Conservation (phyloP, 1,140 invertebrate species). For the Wiebesia pumilae region DNA sequence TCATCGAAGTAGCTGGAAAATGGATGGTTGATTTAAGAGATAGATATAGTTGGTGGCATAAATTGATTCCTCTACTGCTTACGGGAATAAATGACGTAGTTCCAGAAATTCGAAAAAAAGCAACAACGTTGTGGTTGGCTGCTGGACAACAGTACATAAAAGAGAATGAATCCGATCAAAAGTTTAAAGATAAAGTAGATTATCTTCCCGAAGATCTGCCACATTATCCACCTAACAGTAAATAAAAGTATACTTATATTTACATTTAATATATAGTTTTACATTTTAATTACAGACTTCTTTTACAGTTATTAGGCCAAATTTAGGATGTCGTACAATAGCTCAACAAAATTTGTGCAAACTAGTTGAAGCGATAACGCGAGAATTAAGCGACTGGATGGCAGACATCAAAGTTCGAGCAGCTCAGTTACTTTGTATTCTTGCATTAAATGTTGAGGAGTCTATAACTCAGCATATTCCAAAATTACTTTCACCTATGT, state of each 20-base stretch:
- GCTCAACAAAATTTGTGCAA: conserved; percentile 82
- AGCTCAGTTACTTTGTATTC: conserved; percentile 81
- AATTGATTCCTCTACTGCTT: conserved; percentile 84
- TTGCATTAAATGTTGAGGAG: conserved; percentile 82
- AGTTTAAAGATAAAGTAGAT: conserved; percentile 84
- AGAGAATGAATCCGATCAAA: conserved; percentile 86
- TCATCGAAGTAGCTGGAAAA: conserved; percentile 79
- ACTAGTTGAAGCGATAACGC: conserved; percentile 79
- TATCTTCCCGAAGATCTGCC: conserved; percentile 74
- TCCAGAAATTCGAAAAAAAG: conserved; percentile 77
- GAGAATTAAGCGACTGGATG: conserved; percentile 85
- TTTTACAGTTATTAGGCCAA: conserved; percentile 79
- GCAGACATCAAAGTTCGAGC: conserved; percentile 82
- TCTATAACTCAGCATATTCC: conserved; percentile 82
- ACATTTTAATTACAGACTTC: conserved; percentile 39
- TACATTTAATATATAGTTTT: conserved; percentile 24
- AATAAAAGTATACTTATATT: conserved; percentile 1
- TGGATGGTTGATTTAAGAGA: conserved; percentile 84
- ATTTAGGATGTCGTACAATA: conserved; percentile 84
- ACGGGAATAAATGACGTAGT: conserved; percentile 85
- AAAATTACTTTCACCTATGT: conserved; percentile 78
- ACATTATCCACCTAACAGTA: conserved; percentile 81
- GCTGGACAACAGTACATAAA: conserved; percentile 81
- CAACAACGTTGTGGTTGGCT: conserved; percentile 80
- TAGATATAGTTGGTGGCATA: conserved; percentile 86